Conservation (phyloP, 2,797 vertebrate species). For the Sylvilagus floridanus region DNA sequence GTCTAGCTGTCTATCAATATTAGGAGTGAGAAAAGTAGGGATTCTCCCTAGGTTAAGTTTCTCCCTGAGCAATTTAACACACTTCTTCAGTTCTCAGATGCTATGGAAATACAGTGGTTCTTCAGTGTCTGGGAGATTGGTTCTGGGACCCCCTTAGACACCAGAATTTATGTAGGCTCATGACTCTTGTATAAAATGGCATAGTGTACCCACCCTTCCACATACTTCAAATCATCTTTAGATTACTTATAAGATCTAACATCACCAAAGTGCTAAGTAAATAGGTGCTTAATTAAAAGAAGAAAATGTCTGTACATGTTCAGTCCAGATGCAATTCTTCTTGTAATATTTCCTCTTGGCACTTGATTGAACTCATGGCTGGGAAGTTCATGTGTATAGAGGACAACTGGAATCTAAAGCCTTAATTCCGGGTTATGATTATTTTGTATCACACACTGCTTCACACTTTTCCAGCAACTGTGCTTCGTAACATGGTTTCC, state of each 20-base stretch:
- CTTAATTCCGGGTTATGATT: constrained; percentile 11
- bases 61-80: not conserved
- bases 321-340: too few relatives aligned
- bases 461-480: constrained; percentile 9
- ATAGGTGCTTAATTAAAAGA: too few relatives aligned
- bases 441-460: not conserved
- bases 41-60: not conserved
- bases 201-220: too few relatives aligned
- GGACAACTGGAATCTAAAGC: not conserved
- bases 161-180: not conserved
- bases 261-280: too few relatives aligned
- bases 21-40: constrained; percentile 15
- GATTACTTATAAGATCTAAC: too few relatives aligned
- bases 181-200: not conserved
- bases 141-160: too few relatives aligned
- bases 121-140: too few relatives aligned
- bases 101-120: not conserved
- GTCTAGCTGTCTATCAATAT: not conserved
- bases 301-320: too few relatives aligned
- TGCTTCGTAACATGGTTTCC: not conserved
- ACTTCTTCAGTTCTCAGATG: not conserved
- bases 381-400: too few relatives aligned
- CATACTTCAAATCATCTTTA: too few relatives aligned
- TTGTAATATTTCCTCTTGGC: too few relatives aligned
- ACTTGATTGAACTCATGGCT: too few relatives aligned